Base-by-base conservation (phyloP, 1,140 invertebrate species). In the Drosophila fuyamai region DNA sequence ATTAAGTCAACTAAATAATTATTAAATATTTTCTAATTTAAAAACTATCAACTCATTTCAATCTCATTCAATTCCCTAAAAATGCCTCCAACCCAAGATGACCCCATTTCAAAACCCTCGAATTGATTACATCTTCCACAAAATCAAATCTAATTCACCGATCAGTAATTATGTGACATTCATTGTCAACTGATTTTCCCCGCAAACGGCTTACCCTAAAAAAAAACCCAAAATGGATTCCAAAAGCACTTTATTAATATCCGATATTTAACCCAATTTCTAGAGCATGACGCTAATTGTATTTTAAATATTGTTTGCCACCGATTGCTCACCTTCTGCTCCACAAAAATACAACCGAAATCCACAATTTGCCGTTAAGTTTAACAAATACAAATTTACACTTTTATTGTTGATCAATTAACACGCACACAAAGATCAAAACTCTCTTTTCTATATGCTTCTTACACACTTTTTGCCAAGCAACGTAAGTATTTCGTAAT, bases 251-350 rank as follows among this genome's bases (percentile, higher is more conserved):
- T 62, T 66, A 83, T 79, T 79, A 79, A 86, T 88, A 59, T 80
- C 58, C 76, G 75, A 76, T 82, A 72, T 79, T 88, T 88, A 88
- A 83, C 72, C 76, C 80, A 83, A 83, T 88, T 88, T 89, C 41
- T 76, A 74, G 84, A 83, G 84, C 83, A 80, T 83, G 84, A 88
- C 84, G 76, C 80, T 88, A 88, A 88, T 88, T 88, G 66, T 66
- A 71, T 71, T 73, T 66, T 83, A 83, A 80, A 83, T 83, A 68
- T 61, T 68, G 62, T 80, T 61, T 40, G 62, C 58, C 57, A 54
- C 50, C 44, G 32, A 68, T 66, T 44, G 62, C 83, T 89, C 76
- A 86, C 83, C 82, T 79, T 70, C 51, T 56, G 63, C 36, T 66
- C 59, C 74, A 75, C 66, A 63, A 59, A 66, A 68, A 57, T 35